These are phyloP conservation scores for Diplazon laetatorius DNA, from an alignment of 2,888 invertebrate species.

Conservation along the genomic window DNA sequence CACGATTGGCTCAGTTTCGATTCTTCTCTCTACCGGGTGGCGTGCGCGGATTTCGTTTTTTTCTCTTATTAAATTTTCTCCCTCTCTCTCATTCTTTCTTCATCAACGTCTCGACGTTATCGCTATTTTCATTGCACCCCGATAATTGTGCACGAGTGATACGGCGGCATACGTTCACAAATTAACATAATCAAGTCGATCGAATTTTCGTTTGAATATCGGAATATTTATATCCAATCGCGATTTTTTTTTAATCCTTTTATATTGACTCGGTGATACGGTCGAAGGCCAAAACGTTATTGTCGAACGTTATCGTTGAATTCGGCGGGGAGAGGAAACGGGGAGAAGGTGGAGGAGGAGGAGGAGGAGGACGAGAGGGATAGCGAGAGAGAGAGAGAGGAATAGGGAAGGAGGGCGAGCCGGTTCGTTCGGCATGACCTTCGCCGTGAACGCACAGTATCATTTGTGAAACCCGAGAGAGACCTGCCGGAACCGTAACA, in stretches of 20 bases:
- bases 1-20: conserved; percentile 49
- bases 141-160: too few relatives aligned
- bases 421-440: conserved; percentile 46
- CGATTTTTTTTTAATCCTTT: too few relatives aligned
- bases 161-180: too few relatives aligned
- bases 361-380: conserved; percentile 5
- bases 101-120: too few relatives aligned
- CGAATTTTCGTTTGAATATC: too few relatives aligned
- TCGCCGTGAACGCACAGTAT: conserved; percentile 35
- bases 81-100: background rate
- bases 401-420: conserved; percentile 37
- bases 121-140: too few relatives aligned
- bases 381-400: background rate
- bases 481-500: too few relatives aligned
- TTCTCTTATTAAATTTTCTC: too few relatives aligned
- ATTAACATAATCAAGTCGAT: too few relatives aligned
- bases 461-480: conserved; percentile 45
- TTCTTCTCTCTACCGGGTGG: conserved; percentile 54
- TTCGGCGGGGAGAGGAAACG: background rate
- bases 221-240: too few relatives aligned
- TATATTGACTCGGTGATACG: too few relatives aligned
- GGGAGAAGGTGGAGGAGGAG: too few relatives aligned
- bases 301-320: conserved; percentile 12
- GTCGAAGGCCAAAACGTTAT: background rate
- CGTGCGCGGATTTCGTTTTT: conserved; percentile 28